A percentile compares a stretch with the other conserved stretches of the same genome.
phyloP scores from a whole-genome alignment of 2,113 vertebrate species.

The Mobula hypostoma region DNA sequence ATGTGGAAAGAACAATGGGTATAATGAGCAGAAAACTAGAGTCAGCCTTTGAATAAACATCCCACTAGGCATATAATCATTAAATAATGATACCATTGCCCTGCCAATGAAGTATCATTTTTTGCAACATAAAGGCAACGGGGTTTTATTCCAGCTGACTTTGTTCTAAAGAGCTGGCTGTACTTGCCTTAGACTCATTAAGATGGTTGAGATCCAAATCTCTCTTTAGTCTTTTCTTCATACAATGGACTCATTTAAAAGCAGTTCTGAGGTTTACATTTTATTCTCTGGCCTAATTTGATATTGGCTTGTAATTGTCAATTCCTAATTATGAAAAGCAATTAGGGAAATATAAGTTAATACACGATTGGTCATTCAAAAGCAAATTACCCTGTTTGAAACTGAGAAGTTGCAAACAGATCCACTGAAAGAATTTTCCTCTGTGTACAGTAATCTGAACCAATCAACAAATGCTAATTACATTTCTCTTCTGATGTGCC shows the following conservation, averaged over 20 bases:
- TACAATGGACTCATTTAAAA: not conserved
- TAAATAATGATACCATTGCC: not conserved
- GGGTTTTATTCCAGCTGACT: not conserved
- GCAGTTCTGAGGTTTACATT: no score
- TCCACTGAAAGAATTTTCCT: not conserved
- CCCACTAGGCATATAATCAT: not conserved
- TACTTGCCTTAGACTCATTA: not conserved
- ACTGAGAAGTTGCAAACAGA: not conserved
- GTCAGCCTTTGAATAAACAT: not conserved
- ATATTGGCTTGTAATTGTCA: no score
- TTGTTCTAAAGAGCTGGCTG: not conserved
- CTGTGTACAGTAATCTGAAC: not conserved
- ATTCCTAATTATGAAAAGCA: not conserved
- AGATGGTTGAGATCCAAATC: not conserved
- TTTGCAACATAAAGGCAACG: not conserved
- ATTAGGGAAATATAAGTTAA: not conserved
- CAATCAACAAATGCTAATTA: not conserved
- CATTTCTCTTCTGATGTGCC: not conserved
- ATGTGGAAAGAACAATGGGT: not conserved
- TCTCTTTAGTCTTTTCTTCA: not conserved
- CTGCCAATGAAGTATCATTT: not conserved
- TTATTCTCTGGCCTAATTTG: not conserved
- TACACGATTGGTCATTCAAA: not conserved
- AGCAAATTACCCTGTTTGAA: not conserved
- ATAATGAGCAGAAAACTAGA: not conserved